Evolutionary conservation across 2,888 invertebrate genomes (phyloP).

Genomic region (Volucella inflata): DNA sequence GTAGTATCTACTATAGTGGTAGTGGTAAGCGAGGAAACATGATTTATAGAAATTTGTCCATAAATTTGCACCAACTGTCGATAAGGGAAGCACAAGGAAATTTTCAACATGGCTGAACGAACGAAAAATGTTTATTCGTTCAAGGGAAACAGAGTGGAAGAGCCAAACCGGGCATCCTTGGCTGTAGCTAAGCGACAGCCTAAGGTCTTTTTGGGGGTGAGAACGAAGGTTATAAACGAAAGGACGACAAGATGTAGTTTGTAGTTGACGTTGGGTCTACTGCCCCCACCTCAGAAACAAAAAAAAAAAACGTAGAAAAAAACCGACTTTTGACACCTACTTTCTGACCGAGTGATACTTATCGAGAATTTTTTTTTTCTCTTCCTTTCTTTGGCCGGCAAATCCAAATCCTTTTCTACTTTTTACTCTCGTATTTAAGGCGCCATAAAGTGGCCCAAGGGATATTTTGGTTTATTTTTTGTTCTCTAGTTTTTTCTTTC

Average conservation of each 20-base stretch:
- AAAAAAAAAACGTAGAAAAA: neutral
- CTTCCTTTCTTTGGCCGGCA: neutral
- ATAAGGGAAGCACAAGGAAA: constrained; percentile 54
- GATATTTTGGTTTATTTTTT: constrained; percentile 16
- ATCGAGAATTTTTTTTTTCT: constrained; percentile 60
- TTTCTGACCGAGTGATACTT: constrained; percentile 68
- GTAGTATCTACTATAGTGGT: constrained; percentile 12
- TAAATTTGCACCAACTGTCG: constrained; percentile 74
- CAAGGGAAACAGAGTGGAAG: constrained; percentile 39
- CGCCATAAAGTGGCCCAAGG: constrained; percentile 48
- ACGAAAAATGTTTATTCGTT: constrained; percentile 58
- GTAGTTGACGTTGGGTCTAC: constrained; percentile 47
- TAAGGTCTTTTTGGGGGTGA: neutral
- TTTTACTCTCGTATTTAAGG: constrained; percentile 9
- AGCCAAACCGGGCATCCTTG: constrained; percentile 17
- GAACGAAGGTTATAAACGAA: neutral
- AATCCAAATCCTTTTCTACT: constrained; percentile 36
- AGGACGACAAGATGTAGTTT: constrained; percentile 9
- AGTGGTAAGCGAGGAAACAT: constrained; percentile 43
- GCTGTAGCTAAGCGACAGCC: neutral
- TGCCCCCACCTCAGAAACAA: constrained; percentile 7
- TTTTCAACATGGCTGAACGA: constrained; percentile 63
- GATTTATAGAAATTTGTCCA: constrained; percentile 74
- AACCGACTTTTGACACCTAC: constrained; percentile 73
- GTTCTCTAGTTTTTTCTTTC: constrained; percentile 5